A percentile compares a stretch with the other conserved stretches of the same genome.
Evolutionary conservation across 2,113 vertebrate genomes (phyloP).

Genomic region (Siniperca chuatsi): DNA sequence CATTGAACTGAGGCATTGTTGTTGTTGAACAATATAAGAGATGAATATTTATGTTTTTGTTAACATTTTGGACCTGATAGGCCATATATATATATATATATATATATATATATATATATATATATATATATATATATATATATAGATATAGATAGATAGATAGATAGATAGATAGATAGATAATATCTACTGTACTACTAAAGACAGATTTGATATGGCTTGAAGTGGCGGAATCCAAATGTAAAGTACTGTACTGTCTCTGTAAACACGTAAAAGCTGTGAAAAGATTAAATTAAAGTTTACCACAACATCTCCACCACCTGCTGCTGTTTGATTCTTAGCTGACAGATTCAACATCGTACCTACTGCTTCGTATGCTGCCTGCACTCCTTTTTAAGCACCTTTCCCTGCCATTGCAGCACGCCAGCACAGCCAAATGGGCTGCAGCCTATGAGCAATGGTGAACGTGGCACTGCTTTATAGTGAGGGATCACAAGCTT

Average conservation of each 20-base stretch:
- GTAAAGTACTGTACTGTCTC: background rate
- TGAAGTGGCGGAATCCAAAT: background rate
- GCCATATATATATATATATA: too few species aligned
- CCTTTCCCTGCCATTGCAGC: background rate
- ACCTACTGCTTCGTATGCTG: background rate
- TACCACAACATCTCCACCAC: background rate
- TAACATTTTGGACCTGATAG: background rate
- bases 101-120: too few species aligned
- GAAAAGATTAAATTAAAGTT: background rate
- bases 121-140: too few species aligned
- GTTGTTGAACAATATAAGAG: background rate
- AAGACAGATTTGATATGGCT: background rate
- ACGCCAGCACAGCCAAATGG: background rate
- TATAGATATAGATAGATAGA: too few species aligned
- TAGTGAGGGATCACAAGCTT: too few species aligned
- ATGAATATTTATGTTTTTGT: background rate
- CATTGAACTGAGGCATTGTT: background rate
- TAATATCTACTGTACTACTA: too few species aligned
- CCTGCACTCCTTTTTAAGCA: background rate
- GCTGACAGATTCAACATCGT: background rate
- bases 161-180: too few species aligned
- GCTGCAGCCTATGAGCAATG: background rate
- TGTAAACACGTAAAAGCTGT: constrained; percentile 4
- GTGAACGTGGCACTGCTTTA: too few species aligned
- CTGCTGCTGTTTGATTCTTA: constrained; percentile 1